Base-by-base conservation (phyloP, 2,113 vertebrate species). In the human (Homo sapiens) region DNA sequence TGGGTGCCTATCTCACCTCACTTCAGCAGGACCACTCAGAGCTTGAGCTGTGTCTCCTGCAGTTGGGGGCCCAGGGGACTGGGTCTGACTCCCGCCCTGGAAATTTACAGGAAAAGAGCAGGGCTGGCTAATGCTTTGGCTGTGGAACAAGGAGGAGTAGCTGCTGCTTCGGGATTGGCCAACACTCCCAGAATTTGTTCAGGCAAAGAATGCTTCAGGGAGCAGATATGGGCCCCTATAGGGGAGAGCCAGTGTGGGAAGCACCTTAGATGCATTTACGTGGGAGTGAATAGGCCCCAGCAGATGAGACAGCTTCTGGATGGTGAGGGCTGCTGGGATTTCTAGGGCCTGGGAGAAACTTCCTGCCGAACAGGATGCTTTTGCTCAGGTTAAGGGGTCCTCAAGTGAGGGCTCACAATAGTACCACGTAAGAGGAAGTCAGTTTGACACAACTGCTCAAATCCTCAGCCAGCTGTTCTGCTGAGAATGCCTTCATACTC, bases 51-150 rank as follows among this genome's bases (percentile, higher is more conserved):
- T 35, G 52, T 86, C 83, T 84, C 70, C 27, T 84, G 52, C 43
- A 66, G 48, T 25, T 50, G 48, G 72, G 48, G 55, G 40, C 61
- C 90, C 64, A 18, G 20, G 50, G 61, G 64, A 85, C 72, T 68
- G 40, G 57, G 2, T 81, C 45, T 93, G 50, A 89, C 55, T 92
- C 73, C n/a, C 1, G 9, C 38, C 40, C 40, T 16, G 18, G 43
- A 94, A 91, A 94, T 78, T 70, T 85, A 89, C 8, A 20, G 30
- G 45, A 87, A 92, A 90, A 90, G 11, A 94, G 32, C 50, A 93
- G 40, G 13, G 13, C 70, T 93, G 75, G 88, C 75, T 92, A 35
- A 76, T 50, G 48, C 38, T 76, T 80, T 87, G 72, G 79, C 90
- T 64, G 43, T 50, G 72, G 52, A 89, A 66, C 73, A 59, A 80